Conservation (phyloP, 2,113 vertebrate species). For the Rynchops niger region DNA sequence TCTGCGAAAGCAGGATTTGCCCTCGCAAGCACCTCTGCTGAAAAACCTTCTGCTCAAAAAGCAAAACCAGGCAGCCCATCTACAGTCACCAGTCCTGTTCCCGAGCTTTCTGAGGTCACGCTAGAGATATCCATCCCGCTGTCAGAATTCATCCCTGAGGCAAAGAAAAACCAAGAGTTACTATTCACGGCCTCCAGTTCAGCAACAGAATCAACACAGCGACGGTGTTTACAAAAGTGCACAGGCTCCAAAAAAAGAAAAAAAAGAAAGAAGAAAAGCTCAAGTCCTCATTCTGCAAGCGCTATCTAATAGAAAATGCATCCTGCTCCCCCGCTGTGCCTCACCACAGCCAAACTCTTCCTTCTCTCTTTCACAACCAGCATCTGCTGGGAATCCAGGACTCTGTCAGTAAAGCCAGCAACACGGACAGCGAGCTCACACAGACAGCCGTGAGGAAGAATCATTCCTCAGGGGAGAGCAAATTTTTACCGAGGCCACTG, state of each 20-base stretch:
- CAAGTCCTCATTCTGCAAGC: background rate
- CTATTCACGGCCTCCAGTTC: background rate
- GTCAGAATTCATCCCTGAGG: slow-evolving; percentile 69
- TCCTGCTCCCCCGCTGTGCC: background rate
- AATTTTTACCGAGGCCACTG: slow-evolving; percentile 87
- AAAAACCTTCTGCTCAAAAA: background rate
- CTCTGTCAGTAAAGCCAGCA: background rate
- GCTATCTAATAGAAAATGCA: background rate
- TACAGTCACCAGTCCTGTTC: background rate
- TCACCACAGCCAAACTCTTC: background rate
- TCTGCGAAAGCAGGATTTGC: background rate
- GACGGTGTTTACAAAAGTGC: background rate
- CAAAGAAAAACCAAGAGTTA: slow-evolving; percentile 60
- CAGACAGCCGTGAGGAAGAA: background rate
- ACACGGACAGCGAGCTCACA: background rate
- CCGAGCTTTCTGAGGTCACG: slow-evolving; percentile 5
- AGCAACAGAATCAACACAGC: background rate
- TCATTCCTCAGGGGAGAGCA: background rate
- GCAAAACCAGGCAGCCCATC: background rate
- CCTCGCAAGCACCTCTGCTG: background rate
- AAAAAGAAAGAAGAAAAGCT: background rate
- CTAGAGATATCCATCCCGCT: background rate
- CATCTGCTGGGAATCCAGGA: background rate
- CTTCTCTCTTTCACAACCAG: background rate
- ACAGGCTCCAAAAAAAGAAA: background rate